phyloP scores from a whole-genome alignment of 2,888 invertebrate species.

The Cataglyphis altisquamis region DNA sequence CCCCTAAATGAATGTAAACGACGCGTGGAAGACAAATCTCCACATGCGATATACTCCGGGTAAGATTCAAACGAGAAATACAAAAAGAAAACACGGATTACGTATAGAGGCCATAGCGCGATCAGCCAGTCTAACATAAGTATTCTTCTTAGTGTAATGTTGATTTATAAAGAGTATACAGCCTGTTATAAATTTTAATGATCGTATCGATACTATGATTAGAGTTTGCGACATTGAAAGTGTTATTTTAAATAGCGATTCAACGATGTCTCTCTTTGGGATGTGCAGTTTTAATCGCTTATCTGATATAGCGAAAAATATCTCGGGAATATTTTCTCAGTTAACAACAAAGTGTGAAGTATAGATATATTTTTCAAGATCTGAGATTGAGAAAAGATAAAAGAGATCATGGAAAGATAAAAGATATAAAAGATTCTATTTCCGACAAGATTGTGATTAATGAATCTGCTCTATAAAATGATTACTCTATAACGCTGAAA shows the following conservation, averaged over 20 bases:
- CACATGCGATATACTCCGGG: constrained; percentile 53
- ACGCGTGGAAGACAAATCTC: constrained; percentile 51
- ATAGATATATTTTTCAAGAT: constrained; percentile 25
- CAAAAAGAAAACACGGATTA: constrained; percentile 25
- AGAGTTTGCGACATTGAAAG: neutral
- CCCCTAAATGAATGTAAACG: constrained; percentile 13
- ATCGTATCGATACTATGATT: constrained; percentile 12
- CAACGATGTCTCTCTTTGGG: neutral
- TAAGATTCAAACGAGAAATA: constrained; percentile 56
- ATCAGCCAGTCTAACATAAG: constrained; percentile 66
- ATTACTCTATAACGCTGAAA: neutral
- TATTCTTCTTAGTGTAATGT: constrained; percentile 64
- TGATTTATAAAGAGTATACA: constrained; percentile 27
- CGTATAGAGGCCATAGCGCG: constrained; percentile 60
- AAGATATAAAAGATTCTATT: neutral
- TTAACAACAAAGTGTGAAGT: neutral
- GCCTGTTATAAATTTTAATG: constrained; percentile 37
- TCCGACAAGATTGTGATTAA: neutral
- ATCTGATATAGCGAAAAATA: neutral
- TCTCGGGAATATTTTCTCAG: neutral
- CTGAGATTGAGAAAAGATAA: neutral
- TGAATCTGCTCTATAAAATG: neutral
- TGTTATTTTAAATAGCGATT: constrained; percentile 9
- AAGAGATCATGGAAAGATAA: neutral
- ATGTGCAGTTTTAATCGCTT: constrained; percentile 5